These are phyloP conservation scores for Herminia tarsipennalis DNA, from an alignment of 2,888 invertebrate species.

Conservation along the genomic window DNA sequence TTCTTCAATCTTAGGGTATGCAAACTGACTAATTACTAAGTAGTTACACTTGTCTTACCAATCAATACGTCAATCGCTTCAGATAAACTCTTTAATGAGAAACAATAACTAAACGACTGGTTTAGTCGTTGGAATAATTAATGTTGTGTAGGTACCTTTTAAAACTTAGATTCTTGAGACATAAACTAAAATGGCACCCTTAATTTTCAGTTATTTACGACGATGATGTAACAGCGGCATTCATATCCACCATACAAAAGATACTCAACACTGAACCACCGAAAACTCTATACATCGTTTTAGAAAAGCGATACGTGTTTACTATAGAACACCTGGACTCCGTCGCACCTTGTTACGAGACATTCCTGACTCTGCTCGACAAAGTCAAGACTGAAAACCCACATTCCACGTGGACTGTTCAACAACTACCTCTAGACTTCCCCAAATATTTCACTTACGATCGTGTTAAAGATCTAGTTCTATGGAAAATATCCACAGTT, in stretches of 20 bases:
- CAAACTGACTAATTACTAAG: too few relatives aligned
- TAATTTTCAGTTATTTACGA: constrained; percentile 92
- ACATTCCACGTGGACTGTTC: constrained; percentile 83
- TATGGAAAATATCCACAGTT: constrained; percentile 88
- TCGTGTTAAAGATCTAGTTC: constrained; percentile 90
- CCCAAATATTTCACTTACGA: constrained; percentile 94
- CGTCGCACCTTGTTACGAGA: constrained; percentile 95
- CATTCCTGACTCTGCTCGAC: constrained; percentile 88
- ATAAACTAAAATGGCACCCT: too few relatives aligned
- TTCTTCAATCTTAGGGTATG: too few relatives aligned
- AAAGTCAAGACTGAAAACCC: constrained; percentile 76
- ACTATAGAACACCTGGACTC: constrained; percentile 92
- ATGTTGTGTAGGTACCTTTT: too few relatives aligned
- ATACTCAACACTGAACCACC: constrained; percentile 86
- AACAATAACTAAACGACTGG: too few relatives aligned
- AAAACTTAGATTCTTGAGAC: too few relatives aligned
- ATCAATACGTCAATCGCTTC: too few relatives aligned
- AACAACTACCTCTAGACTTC: constrained; percentile 89
- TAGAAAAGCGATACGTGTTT: constrained; percentile 95
- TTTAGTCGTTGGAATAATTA: too few relatives aligned
- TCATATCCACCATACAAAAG: constrained; percentile 89
- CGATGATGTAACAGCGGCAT: constrained; percentile 92
- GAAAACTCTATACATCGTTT: constrained; percentile 90
- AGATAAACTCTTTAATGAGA: too few relatives aligned
- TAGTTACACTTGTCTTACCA: too few relatives aligned